A percentile compares a stretch with the other conserved stretches of the same genome.
phyloP scores from a whole-genome alignment of 2,888 invertebrate genomes.

The Gymnocheta viridis region DNA sequence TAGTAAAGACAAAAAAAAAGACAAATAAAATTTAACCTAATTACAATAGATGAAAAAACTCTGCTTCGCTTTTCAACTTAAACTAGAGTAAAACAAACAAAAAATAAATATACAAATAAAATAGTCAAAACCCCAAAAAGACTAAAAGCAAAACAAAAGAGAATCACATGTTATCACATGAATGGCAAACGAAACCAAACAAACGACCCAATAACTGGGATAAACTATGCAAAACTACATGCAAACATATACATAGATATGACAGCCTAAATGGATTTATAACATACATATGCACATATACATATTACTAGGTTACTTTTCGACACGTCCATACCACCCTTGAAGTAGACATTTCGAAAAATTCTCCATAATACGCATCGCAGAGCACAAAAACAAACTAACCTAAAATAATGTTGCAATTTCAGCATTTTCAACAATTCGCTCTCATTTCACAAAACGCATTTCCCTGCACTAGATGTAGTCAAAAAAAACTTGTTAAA shows the following conservation, averaged over 20 bases:
- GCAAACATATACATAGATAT: not conserved
- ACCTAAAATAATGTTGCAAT: slow-evolving; percentile 56
- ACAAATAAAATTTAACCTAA: slow-evolving; percentile 41
- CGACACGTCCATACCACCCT: slow-evolving; percentile 9
- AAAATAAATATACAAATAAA: slow-evolving; percentile 35
- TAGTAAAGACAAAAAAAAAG: not conserved
- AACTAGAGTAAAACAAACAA: slow-evolving; percentile 14
- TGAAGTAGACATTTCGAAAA: slow-evolving; percentile 20
- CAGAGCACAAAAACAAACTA: slow-evolving; percentile 44
- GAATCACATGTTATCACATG: slow-evolving; percentile 70
- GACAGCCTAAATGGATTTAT: slow-evolving; percentile 15
- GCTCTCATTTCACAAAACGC: slow-evolving; percentile 36
- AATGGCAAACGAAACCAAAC: slow-evolving; percentile 48
- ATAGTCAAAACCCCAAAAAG: slow-evolving; percentile 19
- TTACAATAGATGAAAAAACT: slow-evolving; percentile 24
- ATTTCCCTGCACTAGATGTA: slow-evolving; percentile 26
- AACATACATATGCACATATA: not conserved
- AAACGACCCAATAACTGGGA: slow-evolving; percentile 67
- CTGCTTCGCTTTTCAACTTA: slow-evolving; percentile 2
- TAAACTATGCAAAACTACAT: slow-evolving; percentile 15
- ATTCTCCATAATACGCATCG: slow-evolving; percentile 42
- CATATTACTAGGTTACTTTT: slow-evolving; percentile 53
- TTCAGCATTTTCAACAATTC: slow-evolving; percentile 28
- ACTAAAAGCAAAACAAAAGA: slow-evolving; percentile 57
- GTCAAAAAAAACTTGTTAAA: not conserved